Percentiles rank a stretch among this genome's conserved stretches.
phyloP scores from a whole-genome alignment of 2,888 invertebrate genomes.

The Trachelus tabidus region DNA sequence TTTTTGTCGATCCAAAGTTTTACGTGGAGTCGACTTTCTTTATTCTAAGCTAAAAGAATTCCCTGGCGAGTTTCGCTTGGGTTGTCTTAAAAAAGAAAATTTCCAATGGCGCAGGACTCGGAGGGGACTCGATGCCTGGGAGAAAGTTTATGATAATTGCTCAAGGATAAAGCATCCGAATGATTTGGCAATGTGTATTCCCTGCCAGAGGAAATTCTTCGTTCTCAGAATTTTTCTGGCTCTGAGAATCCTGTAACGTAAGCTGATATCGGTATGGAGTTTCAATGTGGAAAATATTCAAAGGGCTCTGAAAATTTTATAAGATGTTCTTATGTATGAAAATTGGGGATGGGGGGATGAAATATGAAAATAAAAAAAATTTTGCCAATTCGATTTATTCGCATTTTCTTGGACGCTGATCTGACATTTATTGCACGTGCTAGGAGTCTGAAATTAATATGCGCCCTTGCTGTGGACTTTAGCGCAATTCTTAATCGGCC shows the following conservation, averaged over 20 bases:
- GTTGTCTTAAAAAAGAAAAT: neutral
- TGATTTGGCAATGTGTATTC: neutral
- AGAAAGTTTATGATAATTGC: neutral
- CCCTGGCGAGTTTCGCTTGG: neutral
- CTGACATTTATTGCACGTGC: conserved; percentile 47
- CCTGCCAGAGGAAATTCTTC: neutral
- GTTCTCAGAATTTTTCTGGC: neutral
- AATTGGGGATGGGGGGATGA: neutral
- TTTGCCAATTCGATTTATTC: conserved; percentile 27
- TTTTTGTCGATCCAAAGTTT: neutral
- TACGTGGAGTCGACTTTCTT: neutral
- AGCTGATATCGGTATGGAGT: neutral
- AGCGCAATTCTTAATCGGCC: conserved; percentile 31
- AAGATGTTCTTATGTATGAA: neutral
- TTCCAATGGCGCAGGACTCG: neutral
- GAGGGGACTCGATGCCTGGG: neutral
- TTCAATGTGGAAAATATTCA: neutral
- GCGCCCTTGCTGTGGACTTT: conserved; percentile 32
- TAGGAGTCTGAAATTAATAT: conserved; percentile 48
- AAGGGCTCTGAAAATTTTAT: neutral
- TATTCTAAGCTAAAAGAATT: neutral
- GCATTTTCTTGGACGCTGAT: conserved; percentile 15
- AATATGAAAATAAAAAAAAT: neutral
- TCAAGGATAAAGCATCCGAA: neutral
- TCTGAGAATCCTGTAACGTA: neutral